Evolutionary conservation across 2,113 vertebrate genomes (phyloP).

Genomic region (Epinephelus fuscoguttatus): DNA sequence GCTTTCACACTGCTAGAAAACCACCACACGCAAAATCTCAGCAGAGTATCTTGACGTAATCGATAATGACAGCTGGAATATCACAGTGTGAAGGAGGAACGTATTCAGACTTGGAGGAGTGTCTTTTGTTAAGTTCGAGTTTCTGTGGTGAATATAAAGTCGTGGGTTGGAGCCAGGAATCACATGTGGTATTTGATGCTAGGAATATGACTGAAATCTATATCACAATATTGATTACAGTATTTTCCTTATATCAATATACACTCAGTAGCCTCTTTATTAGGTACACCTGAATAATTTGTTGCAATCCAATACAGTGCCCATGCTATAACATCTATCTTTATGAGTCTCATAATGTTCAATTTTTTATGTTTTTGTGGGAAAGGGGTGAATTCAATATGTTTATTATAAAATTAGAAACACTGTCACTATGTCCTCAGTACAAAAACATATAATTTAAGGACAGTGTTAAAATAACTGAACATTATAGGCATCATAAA

Average conservation of each 20-base stretch:
- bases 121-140: neutral
- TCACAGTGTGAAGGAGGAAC: neutral
- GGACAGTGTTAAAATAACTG: neutral
- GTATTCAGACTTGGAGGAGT: neutral
- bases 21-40: neutral
- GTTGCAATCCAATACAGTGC: neutral
- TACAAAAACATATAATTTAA: neutral
- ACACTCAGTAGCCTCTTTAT: neutral
- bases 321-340: neutral
- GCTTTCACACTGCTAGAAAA: conserved; percentile 22
- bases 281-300: neutral
- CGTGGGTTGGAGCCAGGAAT: neutral
- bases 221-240: neutral
- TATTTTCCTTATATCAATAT: neutral
- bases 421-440: neutral
- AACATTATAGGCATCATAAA: neutral
- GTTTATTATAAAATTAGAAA: neutral
- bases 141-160: conserved; percentile 19
- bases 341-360: neutral
- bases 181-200: neutral
- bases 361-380: neutral
- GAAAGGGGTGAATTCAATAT: neutral
- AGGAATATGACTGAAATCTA: neutral
- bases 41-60: conserved; percentile 38
- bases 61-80: conserved; percentile 19